Conservation (phyloP, 2,113 vertebrate species). For the Stegastes partitus region DNA sequence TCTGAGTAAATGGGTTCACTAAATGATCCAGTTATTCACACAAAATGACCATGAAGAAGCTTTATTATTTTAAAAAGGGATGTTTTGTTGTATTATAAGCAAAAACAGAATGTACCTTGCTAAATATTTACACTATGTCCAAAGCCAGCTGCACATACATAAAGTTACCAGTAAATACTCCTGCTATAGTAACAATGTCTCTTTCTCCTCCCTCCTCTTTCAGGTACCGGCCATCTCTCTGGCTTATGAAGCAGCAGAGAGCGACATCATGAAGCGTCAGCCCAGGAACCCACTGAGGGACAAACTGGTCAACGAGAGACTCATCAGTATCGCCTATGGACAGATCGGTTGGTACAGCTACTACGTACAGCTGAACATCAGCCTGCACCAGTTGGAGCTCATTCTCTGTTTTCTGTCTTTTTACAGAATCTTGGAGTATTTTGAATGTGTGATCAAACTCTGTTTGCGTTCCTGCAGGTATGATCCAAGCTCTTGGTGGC, state of each 20-base stretch:
- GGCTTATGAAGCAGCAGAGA: conserved; percentile 84
- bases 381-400: too few relatives aligned
- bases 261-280: conserved; percentile 89
- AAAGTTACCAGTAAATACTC: background rate
- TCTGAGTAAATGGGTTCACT: background rate
- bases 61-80: too few relatives aligned
- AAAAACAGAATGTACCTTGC: too few relatives aligned
- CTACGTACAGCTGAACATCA: background rate
- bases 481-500: conserved; percentile 93
- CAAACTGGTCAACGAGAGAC: conserved; percentile 85
- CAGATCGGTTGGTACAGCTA: conserved; percentile 83
- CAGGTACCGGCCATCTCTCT: conserved; percentile 90
- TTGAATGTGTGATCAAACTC: background rate
- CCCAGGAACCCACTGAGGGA: conserved; percentile 84
- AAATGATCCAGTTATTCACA: background rate
- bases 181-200: background rate
- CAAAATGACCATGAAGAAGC: background rate
- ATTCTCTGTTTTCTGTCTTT: too few relatives aligned
- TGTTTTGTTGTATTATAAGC: too few relatives aligned
- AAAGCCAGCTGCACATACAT: background rate
- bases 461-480: conserved; percentile 81
- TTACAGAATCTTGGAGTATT: too few relatives aligned
- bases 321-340: conserved; percentile 87
- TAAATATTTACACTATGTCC: background rate
- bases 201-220: background rate